phyloP scores from a whole-genome alignment of 2,797 vertebrate genomes.

The Pangasius mekongensis region DNA sequence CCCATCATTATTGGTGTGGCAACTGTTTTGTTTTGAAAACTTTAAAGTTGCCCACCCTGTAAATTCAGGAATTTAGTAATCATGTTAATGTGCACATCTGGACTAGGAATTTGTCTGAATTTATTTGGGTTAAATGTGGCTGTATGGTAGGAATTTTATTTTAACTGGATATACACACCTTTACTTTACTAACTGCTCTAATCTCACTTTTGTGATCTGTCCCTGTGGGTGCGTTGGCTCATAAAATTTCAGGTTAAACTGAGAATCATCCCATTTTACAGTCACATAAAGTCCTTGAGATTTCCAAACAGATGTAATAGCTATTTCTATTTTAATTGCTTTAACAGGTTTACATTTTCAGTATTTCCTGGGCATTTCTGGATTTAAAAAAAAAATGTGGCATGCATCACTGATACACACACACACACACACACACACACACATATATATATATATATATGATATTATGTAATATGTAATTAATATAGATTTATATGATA shows the following conservation, averaged over 20 bases:
- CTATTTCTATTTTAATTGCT: neutral
- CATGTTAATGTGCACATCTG: conserved; percentile 40
- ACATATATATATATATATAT: neutral
- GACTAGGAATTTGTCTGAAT: conserved; percentile 34
- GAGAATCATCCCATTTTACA: conserved; percentile 7
- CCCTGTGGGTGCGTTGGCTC: neutral
- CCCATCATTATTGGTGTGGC: conserved; percentile 45
- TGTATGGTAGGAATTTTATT: conserved; percentile 17
- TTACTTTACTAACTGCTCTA: conserved; percentile 10
- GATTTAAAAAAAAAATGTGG: neutral
- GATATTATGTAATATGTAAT: neutral
- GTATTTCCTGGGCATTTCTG: neutral
- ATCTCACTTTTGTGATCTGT: conserved; percentile 11
- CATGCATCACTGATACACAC: too few species aligned
- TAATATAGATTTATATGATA: neutral
- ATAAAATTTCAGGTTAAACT: conserved; percentile 20
- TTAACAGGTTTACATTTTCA: neutral
- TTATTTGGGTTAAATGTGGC: conserved; percentile 38
- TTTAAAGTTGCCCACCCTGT: conserved; percentile 37
- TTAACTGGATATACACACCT: conserved; percentile 7
- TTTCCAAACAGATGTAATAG: conserved; percentile 9
- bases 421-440: too few species aligned
- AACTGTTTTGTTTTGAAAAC: conserved; percentile 53
- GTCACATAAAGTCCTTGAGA: conserved; percentile 2
- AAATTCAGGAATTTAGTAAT: conserved; percentile 47